Percentiles rank a stretch among this genome's conserved stretches.
These are phyloP conservation scores for Amaurobius ferox DNA, from an alignment of 2,888 invertebrate species.

Conservation along the genomic window DNA sequence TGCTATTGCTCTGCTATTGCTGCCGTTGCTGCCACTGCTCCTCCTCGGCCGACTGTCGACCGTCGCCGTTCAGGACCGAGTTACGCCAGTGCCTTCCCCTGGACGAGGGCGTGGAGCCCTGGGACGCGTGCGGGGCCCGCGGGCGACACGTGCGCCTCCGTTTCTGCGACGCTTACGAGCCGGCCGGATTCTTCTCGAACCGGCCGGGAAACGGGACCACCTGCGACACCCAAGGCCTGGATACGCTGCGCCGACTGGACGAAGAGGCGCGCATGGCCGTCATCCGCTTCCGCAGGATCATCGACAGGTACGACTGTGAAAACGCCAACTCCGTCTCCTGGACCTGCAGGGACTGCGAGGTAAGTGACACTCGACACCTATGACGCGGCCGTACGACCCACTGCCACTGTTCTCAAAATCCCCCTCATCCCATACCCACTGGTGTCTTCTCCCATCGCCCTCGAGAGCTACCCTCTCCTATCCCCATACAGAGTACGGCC, in stretches of 20 bases:
- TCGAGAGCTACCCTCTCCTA: no score
- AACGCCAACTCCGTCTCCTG: conserved; percentile 74
- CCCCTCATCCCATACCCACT: no score
- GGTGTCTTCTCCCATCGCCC: no score
- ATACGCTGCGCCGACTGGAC: conserved; percentile 44
- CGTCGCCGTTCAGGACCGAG: conserved; percentile 32
- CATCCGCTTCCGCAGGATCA: conserved; percentile 61
- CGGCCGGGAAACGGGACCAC: conserved; percentile 35
- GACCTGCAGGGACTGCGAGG: conserved; percentile 75
- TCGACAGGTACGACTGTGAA: conserved; percentile 75
- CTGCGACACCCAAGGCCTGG: conserved; percentile 35
- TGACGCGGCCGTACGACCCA: no score
- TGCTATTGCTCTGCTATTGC: conserved; percentile 33
- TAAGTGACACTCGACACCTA: no score
- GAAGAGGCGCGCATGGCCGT: conserved; percentile 34
- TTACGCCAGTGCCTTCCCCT: conserved; percentile 70
- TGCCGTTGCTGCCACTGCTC: conserved; percentile 6
- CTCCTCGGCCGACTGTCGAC: not conserved
- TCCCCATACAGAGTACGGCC: no score
- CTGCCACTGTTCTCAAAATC: no score
- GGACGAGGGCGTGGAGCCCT: conserved; percentile 62
- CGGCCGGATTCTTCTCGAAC: no score
- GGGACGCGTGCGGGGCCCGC: conserved; percentile 58
- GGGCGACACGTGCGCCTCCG: conserved; percentile 67
- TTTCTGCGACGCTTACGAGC: conserved; percentile 73